A percentile compares a stretch with the other conserved stretches of the same genome.
Evolutionary conservation across 2,113 vertebrate species (phyloP).

Genomic region (Tympanuchus pallidicinctus): DNA sequence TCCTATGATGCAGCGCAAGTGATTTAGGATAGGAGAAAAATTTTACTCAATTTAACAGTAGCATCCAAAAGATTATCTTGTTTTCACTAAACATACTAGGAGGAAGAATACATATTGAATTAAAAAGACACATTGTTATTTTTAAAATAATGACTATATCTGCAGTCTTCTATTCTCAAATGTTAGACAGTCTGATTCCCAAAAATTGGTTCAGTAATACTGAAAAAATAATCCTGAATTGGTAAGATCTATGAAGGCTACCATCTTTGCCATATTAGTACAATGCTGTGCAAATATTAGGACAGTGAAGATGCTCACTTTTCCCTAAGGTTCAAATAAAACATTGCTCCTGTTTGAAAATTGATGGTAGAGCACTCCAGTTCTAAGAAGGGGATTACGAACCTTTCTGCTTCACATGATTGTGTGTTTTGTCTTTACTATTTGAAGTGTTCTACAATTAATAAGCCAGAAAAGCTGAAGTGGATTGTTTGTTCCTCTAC

Average conservation of each 20-base stretch:
- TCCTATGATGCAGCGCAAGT: neutral
- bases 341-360: neutral
- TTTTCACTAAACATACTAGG: neutral
- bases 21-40: neutral
- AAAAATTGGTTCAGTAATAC: neutral
- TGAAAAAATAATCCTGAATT: neutral
- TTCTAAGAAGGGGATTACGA: neutral
- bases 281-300: neutral
- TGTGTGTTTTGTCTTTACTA: neutral
- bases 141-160: neutral
- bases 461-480: conserved; percentile 19
- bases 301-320: neutral
- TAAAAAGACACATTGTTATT: neutral
- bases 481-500: conserved; percentile 33
- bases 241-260: neutral
- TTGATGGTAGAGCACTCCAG: neutral
- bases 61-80: neutral
- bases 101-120: neutral
- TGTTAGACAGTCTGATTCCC: neutral
- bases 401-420: neutral
- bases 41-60: neutral
- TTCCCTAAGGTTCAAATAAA: neutral
- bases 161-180: neutral
- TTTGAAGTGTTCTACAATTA: conserved; percentile 4
- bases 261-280: neutral